Evolutionary conservation across 2,888 invertebrate genomes (phyloP).

Genomic region (Dusona sp.): DNA sequence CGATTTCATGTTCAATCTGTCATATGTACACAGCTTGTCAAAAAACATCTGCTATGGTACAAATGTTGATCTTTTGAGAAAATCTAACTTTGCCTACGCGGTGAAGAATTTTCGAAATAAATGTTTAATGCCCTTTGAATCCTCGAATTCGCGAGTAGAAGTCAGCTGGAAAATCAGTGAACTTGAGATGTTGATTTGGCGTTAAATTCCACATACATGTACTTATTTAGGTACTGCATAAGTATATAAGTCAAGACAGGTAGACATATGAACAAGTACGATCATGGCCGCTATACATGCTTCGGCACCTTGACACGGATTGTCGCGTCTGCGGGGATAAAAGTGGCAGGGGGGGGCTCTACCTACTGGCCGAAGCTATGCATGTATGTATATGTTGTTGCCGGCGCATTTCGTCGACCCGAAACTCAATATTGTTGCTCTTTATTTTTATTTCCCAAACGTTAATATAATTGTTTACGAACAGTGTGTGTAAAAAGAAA

Average conservation of each 20-base stretch:
- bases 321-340: conserved; percentile 57
- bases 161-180: neutral
- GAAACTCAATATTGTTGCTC: conserved; percentile 29
- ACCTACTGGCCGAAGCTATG: conserved; percentile 18
- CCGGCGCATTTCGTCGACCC: conserved; percentile 35
- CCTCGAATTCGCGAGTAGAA: neutral
- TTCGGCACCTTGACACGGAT: conserved; percentile 83
- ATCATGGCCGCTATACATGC: conserved; percentile 75
- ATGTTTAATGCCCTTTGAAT: neutral
- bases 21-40: too few species aligned
- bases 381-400: conserved; percentile 24
- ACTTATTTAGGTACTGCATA: neutral
- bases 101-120: too few species aligned
- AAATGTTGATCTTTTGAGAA: neutral
- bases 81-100: too few species aligned
- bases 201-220: conserved; percentile 7
- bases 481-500: neutral
- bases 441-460: neutral
- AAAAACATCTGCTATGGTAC: too few species aligned
- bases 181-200: neutral
- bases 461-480: neutral
- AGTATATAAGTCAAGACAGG: conserved; percentile 38
- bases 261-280: conserved; percentile 69
- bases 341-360: conserved; percentile 27
- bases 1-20: too few species aligned